These are phyloP conservation scores for Drosophila melanogaster DNA, from an alignment of 1,140 invertebrate species.

Conservation along the genomic window Release_6_plus_ISO1_MT NT_033777.3:9627001-9627500, in stretches of 20 bases:
- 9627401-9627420: slow-evolving; percentile 30
- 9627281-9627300: background rate
- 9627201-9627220: too few species aligned
- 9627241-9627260: too few species aligned
- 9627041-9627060: too few species aligned
- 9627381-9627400: slow-evolving; percentile 3
- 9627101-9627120: background rate
- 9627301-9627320: slow-evolving; percentile 8
- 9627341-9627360: background rate
- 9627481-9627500: slow-evolving; percentile 16
- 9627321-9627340: background rate
- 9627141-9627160: background rate
- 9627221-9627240: too few species aligned
- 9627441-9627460: slow-evolving; percentile 26
- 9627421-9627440: background rate
- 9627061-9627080: background rate
- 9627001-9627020: background rate
- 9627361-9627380: background rate
- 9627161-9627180: too few species aligned
- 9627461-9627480: background rate
- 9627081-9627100: background rate
- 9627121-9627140: background rate
- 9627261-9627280: background rate
- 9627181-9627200: background rate
- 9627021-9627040: slow-evolving; percentile 2